phyloP scores from a whole-genome alignment of 1,140 invertebrate genomes.

The Trissolcus basalis region DNA sequence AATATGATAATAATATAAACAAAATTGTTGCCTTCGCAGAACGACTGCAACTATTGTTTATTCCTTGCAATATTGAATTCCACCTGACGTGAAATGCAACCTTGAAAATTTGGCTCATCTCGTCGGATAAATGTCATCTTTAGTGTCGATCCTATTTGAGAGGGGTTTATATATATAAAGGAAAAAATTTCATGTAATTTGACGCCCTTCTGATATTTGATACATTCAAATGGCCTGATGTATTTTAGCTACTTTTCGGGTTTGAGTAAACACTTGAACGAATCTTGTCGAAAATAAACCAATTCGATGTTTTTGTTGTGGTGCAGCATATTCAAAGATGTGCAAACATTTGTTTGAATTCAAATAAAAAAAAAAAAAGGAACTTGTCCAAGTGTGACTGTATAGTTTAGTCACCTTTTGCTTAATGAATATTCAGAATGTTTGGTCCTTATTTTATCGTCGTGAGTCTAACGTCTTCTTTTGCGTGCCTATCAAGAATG shows the following conservation, averaged over 20 bases:
- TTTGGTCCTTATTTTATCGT: no score
- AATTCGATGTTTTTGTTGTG: constrained; percentile 11
- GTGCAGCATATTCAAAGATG: background rate
- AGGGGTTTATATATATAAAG: constrained; percentile 25
- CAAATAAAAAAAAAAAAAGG: no score
- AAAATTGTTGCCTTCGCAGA: no score
- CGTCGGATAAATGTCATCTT: constrained; percentile 52
- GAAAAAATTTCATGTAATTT: constrained; percentile 51
- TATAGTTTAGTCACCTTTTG: constrained; percentile 15
- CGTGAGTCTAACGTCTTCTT: constrained; percentile 44
- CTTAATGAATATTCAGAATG: constrained; percentile 45
- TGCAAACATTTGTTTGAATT: background rate
- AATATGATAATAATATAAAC: no score
- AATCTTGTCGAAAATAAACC: constrained; percentile 38
- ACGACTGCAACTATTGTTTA: no score
- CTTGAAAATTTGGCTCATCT: constrained; percentile 37
- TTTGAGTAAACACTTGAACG: constrained; percentile 31
- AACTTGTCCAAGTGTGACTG: no score
- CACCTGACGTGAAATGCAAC: background rate
- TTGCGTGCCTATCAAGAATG: constrained; percentile 43
- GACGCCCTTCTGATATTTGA: constrained; percentile 54
- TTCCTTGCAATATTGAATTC: background rate
- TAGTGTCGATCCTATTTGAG: constrained; percentile 31
- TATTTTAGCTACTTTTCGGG: constrained; percentile 46
- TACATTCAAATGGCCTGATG: constrained; percentile 30